Evolutionary conservation across 2,797 vertebrate species (phyloP).

Genomic region (Thamnophis elegans): DNA sequence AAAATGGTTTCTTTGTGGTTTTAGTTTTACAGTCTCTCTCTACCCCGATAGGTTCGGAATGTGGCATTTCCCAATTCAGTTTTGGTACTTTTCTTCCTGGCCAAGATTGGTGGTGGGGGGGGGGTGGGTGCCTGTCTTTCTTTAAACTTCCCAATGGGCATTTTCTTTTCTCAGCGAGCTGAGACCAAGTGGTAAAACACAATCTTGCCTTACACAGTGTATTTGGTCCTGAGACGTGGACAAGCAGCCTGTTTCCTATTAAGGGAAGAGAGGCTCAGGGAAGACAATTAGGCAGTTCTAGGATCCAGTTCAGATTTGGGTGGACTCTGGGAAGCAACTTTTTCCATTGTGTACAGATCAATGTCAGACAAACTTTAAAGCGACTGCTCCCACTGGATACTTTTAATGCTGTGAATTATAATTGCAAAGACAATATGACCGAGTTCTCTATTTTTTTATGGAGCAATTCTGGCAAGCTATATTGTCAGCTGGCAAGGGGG

Average conservation of each 20-base stretch:
- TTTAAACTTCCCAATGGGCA: not conserved
- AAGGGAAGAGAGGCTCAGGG: not conserved
- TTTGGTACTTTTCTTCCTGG: conserved; percentile 51
- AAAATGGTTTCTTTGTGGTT: not conserved
- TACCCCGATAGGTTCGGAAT: conserved; percentile 5
- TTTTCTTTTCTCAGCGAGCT: conserved; percentile 53
- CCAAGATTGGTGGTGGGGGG: conserved; percentile 38
- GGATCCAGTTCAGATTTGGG: not conserved
- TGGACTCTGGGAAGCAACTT: not conserved
- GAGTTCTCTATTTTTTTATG: not conserved
- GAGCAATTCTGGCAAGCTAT: not conserved
- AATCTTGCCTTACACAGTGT: conserved; percentile 3
- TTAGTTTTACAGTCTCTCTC: not conserved
- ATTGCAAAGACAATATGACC: not conserved
- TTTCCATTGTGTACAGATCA: rapidly evolving
- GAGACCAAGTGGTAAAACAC: conserved; percentile 22
- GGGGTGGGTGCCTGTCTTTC: not conserved
- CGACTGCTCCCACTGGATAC: not conserved
- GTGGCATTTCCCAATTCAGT: conserved; percentile 45
- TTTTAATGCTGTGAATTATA: not conserved
- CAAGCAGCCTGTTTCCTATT: not conserved
- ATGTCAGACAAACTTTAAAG: not conserved
- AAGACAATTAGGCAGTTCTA: rapidly evolving
- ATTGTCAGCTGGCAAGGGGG: not conserved
- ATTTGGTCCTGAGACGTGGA: not conserved